Conservation (phyloP, 2,888 invertebrate genomes). For the Cenopis cana region DNA sequence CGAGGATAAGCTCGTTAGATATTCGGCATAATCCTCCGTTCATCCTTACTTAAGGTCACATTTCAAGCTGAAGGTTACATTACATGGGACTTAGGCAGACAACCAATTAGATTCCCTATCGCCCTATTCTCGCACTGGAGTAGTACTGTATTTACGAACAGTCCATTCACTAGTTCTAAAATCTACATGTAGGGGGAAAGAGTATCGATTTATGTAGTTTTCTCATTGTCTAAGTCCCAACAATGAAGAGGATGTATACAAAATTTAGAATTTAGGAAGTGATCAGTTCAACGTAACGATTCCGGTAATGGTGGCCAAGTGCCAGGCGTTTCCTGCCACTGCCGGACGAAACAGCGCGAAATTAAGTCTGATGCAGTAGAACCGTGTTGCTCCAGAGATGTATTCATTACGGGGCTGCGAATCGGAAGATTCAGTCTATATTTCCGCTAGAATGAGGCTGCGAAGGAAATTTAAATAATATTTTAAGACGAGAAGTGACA, state of each 20-base stretch:
- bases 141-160: neutral
- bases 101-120: neutral
- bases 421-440: slow-evolving; percentile 8
- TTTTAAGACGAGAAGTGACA: neutral
- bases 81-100: neutral
- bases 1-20: slow-evolving; percentile 25
- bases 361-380: slow-evolving; percentile 17
- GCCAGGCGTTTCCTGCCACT: slow-evolving; percentile 26
- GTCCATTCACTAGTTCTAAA: too few relatives aligned
- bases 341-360: slow-evolving; percentile 4
- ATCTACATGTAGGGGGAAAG: too few relatives aligned
- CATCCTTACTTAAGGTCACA: slow-evolving; percentile 34
- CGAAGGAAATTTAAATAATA: neutral
- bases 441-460: neutral
- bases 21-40: slow-evolving; percentile 30
- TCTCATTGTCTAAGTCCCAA: neutral
- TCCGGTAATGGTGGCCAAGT: slow-evolving; percentile 33
- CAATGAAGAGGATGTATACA: slow-evolving; percentile 20
- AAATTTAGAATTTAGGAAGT: slow-evolving; percentile 21
- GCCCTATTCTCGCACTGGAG: neutral
- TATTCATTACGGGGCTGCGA: neutral
- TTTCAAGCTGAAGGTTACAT: slow-evolving; percentile 31
- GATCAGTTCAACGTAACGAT: slow-evolving; percentile 9
- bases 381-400: slow-evolving; percentile 12
- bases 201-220: neutral